phyloP scores from a whole-genome alignment of 2,888 invertebrate species.

The Amphimallon solstitiale region DNA sequence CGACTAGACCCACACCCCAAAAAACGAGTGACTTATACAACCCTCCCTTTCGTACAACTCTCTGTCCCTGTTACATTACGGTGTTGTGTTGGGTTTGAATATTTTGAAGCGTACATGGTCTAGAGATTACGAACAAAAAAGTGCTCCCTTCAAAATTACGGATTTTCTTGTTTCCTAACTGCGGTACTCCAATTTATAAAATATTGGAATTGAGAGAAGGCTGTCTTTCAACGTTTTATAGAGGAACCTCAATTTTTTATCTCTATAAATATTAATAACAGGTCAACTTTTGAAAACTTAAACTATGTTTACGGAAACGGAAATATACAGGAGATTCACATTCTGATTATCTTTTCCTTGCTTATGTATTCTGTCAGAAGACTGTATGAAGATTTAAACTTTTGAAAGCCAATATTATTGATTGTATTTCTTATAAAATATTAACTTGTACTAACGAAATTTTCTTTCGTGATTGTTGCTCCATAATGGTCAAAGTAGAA shows the following conservation, averaged over 20 bases:
- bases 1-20: not conserved
- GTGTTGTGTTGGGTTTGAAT: conserved; percentile 8
- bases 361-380: too few species aligned
- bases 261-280: not conserved
- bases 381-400: too few species aligned
- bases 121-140: not conserved
- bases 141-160: conserved; percentile 12
- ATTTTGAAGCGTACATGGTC: not conserved
- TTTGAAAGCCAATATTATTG: too few species aligned
- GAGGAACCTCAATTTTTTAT: not conserved
- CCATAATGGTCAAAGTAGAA: too few species aligned
- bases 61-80: conserved; percentile 10
- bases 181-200: not conserved
- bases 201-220: too few species aligned
- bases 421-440: too few species aligned
- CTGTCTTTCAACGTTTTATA: not conserved
- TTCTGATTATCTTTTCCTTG: too few species aligned
- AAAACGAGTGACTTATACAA: not conserved
- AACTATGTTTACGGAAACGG: too few species aligned
- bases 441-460: too few species aligned
- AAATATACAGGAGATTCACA: too few species aligned
- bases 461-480: too few species aligned
- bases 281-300: too few species aligned
- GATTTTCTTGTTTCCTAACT: conserved; percentile 1
- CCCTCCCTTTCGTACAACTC: conserved; percentile 5